Evolutionary conservation across 2,888 invertebrate species (phyloP).

Genomic region (Cerastoderma edule): DNA sequence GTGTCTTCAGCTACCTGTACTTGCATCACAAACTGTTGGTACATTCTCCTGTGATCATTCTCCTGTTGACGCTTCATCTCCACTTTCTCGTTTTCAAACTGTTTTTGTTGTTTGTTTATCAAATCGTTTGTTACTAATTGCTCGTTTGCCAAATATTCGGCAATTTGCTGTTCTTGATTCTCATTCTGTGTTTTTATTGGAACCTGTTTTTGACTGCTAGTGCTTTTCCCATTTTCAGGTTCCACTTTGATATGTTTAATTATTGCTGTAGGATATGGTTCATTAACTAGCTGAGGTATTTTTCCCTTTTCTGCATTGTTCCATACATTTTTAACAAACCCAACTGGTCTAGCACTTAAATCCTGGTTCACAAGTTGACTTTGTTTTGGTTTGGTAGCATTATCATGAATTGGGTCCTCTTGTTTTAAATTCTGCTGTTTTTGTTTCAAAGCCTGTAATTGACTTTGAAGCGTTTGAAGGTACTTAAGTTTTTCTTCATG

Average conservation of each 20-base stretch:
- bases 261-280: no score
- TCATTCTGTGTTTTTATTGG: no score
- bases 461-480: slow-evolving; percentile 44
- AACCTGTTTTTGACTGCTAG: no score
- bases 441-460: slow-evolving; percentile 43
- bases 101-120: slow-evolving; percentile 15
- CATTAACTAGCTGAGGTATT: no score
- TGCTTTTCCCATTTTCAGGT: no score
- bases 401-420: slow-evolving; percentile 19
- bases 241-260: no score
- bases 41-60: slow-evolving; percentile 26
- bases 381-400: background rate
- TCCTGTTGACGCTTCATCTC: slow-evolving; percentile 33
- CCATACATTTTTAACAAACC: no score
- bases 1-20: slow-evolving; percentile 32
- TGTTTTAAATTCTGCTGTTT: slow-evolving; percentile 43
- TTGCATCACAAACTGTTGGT: slow-evolving; percentile 32
- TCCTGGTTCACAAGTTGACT: no score
- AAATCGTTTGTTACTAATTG: slow-evolving; percentile 26
- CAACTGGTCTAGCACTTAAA: no score
- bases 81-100: slow-evolving; percentile 29
- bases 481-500: slow-evolving; percentile 43
- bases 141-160: slow-evolving; percentile 21
- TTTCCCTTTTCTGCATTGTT: no score
- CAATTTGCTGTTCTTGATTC: no score